These are phyloP conservation scores for Himalopsyche anomala DNA, from an alignment of 2,888 invertebrate species.

Conservation along the genomic window DNA sequence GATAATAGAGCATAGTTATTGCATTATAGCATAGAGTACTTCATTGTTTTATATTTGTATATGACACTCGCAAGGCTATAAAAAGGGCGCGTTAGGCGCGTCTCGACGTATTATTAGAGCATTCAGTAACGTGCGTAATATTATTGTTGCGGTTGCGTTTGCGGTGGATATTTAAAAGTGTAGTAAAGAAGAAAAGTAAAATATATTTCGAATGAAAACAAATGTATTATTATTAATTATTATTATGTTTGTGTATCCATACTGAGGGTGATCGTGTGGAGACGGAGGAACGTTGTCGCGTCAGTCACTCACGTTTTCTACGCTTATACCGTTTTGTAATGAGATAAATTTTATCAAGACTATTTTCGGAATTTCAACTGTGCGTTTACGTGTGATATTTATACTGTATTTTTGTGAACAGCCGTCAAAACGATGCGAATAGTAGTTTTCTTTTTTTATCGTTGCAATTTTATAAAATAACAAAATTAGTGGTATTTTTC, in stretches of 20 bases:
- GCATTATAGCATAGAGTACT: slow-evolving; percentile 46
- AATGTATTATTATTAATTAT: slow-evolving; percentile 24
- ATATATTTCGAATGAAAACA: slow-evolving; percentile 21
- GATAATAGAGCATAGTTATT: slow-evolving; percentile 54
- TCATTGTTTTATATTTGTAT: slow-evolving; percentile 28
- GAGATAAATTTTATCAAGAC: slow-evolving; percentile 40
- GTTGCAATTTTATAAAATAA: neutral
- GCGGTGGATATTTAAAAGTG: slow-evolving; percentile 30
- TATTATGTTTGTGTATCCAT: slow-evolving; percentile 26
- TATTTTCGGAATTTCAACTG: slow-evolving; percentile 35
- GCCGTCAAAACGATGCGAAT: neutral
- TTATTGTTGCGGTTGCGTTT: neutral
- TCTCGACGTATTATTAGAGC: slow-evolving; percentile 4
- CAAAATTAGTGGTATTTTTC: neutral
- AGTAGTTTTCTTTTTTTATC: neutral
- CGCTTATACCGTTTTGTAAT: slow-evolving; percentile 45
- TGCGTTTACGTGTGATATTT: slow-evolving; percentile 46
- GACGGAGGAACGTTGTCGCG: slow-evolving; percentile 1
- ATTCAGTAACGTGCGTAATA: slow-evolving; percentile 8
- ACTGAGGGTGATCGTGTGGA: slow-evolving; percentile 8
- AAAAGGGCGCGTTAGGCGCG: neutral
- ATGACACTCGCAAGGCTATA: slow-evolving; percentile 38
- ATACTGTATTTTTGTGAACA: slow-evolving; percentile 42
- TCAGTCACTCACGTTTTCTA: slow-evolving; percentile 22
- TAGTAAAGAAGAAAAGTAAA: slow-evolving; percentile 21